These are phyloP conservation scores for Temnopleurus reevesii DNA, from an alignment of 53 echinoderm and acorn worm genomes.

Conservation along the genomic window DNA sequence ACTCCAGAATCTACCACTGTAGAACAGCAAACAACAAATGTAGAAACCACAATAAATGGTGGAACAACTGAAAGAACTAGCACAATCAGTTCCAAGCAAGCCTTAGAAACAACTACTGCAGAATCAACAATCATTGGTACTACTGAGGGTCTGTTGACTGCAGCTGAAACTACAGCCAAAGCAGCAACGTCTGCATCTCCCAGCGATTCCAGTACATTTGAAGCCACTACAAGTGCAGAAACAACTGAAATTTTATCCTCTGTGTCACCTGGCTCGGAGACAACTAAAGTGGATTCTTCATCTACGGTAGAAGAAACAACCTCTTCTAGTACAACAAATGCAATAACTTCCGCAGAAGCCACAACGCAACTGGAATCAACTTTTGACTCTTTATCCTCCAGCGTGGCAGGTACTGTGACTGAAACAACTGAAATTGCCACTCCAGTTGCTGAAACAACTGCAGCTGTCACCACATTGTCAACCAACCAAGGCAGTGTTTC, in stretches of 20 bases:
- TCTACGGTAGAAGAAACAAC: not conserved
- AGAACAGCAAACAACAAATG: not conserved
- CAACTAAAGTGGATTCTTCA: not conserved
- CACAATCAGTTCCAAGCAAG: not conserved
- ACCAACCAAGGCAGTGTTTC: not conserved
- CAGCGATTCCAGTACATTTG: not conserved
- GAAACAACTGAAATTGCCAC: not conserved
- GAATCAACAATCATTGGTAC: not conserved
- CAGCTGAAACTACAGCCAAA: not conserved
- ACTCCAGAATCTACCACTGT: not conserved
- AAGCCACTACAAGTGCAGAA: not conserved
- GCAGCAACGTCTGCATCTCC: not conserved
- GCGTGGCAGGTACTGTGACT: not conserved
- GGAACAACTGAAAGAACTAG: constrained; percentile 1
- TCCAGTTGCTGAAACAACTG: not conserved
- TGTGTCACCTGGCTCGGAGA: not conserved
- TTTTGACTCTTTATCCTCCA: not conserved
- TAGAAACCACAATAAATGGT: not conserved
- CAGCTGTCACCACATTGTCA: not conserved
- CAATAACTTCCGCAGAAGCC: not conserved
- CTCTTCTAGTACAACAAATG: not conserved
- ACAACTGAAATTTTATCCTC: not conserved
- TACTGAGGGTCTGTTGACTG: not conserved
- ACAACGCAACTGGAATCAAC: not conserved
- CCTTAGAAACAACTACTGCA: not conserved